These are phyloP conservation scores for Phalanger gymnotis DNA, from an alignment of 2,797 vertebrate genomes.

Conservation along the genomic window DNA sequence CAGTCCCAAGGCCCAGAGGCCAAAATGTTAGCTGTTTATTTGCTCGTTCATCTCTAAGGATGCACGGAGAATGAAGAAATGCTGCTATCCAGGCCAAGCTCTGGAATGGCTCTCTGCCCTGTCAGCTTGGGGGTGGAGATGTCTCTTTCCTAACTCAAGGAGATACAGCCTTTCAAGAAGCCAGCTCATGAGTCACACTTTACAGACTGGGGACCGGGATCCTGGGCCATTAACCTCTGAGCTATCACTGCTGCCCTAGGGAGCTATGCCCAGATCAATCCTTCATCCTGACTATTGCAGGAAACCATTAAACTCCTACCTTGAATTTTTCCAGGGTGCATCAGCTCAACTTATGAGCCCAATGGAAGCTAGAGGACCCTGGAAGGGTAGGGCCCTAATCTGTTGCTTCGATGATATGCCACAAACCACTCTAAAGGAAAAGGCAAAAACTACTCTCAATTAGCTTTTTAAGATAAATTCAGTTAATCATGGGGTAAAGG, in stretches of 20 bases:
- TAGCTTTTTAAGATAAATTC: background rate
- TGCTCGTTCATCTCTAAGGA: slow-evolving; percentile 56
- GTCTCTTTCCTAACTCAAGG: background rate
- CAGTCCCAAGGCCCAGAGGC: slow-evolving; percentile 57
- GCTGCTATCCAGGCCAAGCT: background rate
- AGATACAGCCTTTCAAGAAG: background rate
- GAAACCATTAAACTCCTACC: background rate
- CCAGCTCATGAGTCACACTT: background rate
- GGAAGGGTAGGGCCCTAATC: background rate
- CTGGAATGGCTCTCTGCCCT: background rate
- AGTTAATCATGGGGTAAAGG: background rate
- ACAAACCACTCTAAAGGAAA: background rate
- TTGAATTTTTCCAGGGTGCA: background rate
- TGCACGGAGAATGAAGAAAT: slow-evolving; percentile 26
- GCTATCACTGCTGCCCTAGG: background rate
- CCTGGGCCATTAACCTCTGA: background rate
- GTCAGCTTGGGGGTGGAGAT: background rate
- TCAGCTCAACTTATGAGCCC: background rate
- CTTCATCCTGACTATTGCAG: background rate
- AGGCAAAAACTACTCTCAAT: background rate
- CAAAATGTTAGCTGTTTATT: slow-evolving; percentile 49
- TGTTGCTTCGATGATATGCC: background rate
- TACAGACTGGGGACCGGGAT: background rate
- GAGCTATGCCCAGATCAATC: background rate
- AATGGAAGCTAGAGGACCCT: background rate